Evolutionary conservation across 2,888 invertebrate species (phyloP).

Genomic region (Auanema sp.): DNA sequence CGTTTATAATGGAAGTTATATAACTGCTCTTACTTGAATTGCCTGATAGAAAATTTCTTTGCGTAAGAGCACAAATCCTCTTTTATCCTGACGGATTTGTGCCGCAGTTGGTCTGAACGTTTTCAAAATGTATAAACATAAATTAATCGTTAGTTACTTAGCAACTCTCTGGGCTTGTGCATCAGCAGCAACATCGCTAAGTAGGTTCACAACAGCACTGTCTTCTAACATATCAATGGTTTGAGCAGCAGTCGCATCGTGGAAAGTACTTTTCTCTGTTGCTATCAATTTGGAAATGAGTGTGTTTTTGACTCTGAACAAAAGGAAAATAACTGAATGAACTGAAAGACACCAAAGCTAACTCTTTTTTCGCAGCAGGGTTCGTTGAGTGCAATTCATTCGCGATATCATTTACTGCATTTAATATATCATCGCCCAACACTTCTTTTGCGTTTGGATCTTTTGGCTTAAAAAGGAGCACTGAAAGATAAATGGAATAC

Average conservation of each 20-base stretch:
- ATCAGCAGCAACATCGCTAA: conserved; percentile 29
- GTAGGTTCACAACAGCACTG: conserved; percentile 28
- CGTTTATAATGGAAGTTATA: neutral
- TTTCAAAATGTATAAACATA: neutral
- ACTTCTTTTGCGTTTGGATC: conserved; percentile 33
- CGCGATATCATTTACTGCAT: conserved; percentile 41
- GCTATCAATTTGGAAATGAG: conserved; percentile 39
- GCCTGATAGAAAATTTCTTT: conserved; percentile 57
- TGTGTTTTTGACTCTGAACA: conserved; percentile 35
- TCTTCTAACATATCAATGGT: conserved; percentile 43
- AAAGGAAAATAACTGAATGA: neutral
- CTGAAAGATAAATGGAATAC: neutral
- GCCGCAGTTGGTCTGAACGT: neutral
- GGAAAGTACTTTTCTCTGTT: conserved; percentile 45
- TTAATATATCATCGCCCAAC: conserved; percentile 37
- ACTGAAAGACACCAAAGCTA: neutral
- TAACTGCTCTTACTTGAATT: conserved; percentile 34
- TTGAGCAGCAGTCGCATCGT: conserved; percentile 41
- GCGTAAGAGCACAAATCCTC: conserved; percentile 21
- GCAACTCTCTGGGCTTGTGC: conserved; percentile 9
- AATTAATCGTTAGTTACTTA: conserved; percentile 12
- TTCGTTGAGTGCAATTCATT: conserved; percentile 31
- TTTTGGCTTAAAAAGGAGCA: conserved; percentile 15
- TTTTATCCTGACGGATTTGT: conserved; percentile 7
- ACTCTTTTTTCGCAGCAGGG: conserved; percentile 31